A percentile compares a stretch with the other conserved stretches of the same genome.
These are phyloP conservation scores for Ceryle rudis DNA, from an alignment of 2,797 vertebrate species.

Conservation along the genomic window DNA sequence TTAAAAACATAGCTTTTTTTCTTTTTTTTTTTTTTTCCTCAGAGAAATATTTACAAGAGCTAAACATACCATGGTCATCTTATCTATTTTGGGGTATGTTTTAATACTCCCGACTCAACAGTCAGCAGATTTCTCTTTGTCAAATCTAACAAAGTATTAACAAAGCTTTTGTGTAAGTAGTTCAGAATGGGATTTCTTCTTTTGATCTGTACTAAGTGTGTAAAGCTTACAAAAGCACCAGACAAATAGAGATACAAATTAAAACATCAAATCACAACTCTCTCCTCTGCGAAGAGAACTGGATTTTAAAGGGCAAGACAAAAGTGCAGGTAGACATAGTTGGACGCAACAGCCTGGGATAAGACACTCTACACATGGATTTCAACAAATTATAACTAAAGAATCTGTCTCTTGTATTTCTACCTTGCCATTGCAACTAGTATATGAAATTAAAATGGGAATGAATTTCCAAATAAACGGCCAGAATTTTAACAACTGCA, in stretches of 20 bases:
- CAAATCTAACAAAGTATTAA: background rate
- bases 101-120: background rate
- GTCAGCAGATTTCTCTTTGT: background rate
- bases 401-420: background rate
- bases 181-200: background rate
- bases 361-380: background rate
- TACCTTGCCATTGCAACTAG: background rate
- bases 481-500: background rate
- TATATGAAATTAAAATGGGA: background rate
- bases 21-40: background rate
- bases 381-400: background rate
- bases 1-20: background rate
- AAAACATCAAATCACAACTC: background rate
- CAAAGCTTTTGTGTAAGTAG: background rate
- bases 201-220: background rate
- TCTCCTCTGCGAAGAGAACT: background rate
- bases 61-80: background rate
- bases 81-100: background rate
- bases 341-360: background rate
- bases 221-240: background rate
- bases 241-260: background rate
- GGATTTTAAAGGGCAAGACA: background rate
- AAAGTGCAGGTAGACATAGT: background rate
- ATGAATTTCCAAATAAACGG: background rate
- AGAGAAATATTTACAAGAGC: background rate